These are phyloP conservation scores for Julus scanicus DNA, from an alignment of 2,888 invertebrate genomes.

Conservation along the genomic window DNA sequence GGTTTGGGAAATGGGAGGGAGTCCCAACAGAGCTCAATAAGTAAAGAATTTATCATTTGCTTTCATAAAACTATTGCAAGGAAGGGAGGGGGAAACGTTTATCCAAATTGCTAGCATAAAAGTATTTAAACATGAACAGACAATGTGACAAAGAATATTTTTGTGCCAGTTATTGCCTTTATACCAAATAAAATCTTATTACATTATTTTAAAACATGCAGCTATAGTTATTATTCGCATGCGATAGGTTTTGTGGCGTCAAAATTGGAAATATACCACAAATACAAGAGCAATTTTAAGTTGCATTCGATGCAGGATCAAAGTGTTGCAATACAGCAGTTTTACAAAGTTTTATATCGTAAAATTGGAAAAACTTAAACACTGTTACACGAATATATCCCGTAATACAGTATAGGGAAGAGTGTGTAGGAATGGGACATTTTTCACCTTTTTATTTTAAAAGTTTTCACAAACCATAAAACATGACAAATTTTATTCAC, in stretches of 20 bases:
- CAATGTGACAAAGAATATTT: neutral
- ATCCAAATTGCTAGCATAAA: conserved; percentile 34
- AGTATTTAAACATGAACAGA: conserved; percentile 28
- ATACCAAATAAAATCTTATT: conserved; percentile 2
- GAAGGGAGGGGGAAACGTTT: neutral
- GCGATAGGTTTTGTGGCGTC: neutral
- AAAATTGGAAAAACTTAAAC: no score
- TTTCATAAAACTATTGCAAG: conserved; percentile 13
- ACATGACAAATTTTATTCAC: no score
- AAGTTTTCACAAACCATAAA: no score
- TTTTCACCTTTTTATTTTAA: no score
- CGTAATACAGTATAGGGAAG: no score
- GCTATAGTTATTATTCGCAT: neutral
- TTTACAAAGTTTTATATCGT: neutral
- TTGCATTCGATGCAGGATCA: neutral
- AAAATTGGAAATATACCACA: neutral
- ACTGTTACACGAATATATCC: no score
- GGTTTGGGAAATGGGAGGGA: conserved; percentile 8
- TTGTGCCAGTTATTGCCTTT: conserved; percentile 27
- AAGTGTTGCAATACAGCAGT: no score
- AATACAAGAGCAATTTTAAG: neutral
- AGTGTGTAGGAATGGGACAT: no score
- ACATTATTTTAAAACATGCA: neutral
- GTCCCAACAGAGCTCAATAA: conserved; percentile 32
- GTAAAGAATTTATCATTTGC: conserved; percentile 37